Base-by-base conservation (phyloP, 2,888 invertebrate genomes). In the Drosophila cognata region DNA sequence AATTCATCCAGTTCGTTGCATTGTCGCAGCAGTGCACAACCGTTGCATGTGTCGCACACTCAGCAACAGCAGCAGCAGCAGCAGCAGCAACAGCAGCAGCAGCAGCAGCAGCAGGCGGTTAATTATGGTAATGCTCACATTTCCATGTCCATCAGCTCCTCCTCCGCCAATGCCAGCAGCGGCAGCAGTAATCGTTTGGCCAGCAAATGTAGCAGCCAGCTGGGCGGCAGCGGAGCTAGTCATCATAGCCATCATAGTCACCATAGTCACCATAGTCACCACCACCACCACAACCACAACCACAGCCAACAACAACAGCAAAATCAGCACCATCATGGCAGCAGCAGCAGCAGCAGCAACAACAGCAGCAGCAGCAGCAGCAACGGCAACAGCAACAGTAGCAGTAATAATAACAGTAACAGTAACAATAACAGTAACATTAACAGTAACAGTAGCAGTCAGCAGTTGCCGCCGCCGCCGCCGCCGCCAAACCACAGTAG, bases 61-160 rank as follows among this genome's bases (percentile, higher is more conserved):
- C 94, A 93, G 51, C 88, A 79, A 2, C 83, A 88, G 33, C 83
- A 86, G 18, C 82, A 89, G 94, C 95, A 92, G 93, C 95, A 82
- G 94, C 94, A 93, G 18, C 72, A 60, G 1, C 72, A 68, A 8
- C 80, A 89, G 94, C 95, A 92, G 93, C 95, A 82, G 94, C 94
- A 93, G 48, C 91, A 84, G 41, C 91, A 88, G 33, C 82, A 81
- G 63, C 86, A 84, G 57, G 74, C 86, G 60, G 77, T 88, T 50
- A 88, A 79, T 81, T 87, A 87, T 88, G 87, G 87, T 87, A 87
- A 87, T 87, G 63, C 87, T 63, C 81, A 80, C 71, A 80, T 61
- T 78, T 78, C 81, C 69, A 82, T 77, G 77, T 74, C 81, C 71
- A 74, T 78, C 66, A 70, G 72, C 72, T 76, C 66, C 71, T 58